Conservation (phyloP, 2,113 vertebrate genomes). For the Pristiophorus japonicus region DNA sequence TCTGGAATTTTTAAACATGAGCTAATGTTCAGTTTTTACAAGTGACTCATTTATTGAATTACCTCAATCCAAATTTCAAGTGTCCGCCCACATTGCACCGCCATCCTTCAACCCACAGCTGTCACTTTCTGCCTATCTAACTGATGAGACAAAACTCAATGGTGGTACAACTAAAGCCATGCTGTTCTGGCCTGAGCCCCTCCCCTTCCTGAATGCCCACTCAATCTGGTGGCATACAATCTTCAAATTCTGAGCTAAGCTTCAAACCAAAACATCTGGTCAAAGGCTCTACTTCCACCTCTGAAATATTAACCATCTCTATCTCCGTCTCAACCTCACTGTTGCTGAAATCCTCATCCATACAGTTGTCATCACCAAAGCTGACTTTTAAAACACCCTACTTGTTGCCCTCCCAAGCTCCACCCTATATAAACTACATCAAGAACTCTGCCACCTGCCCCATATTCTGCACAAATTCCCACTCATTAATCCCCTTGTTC, state of each 20-base stretch:
- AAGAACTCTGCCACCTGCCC: not conserved
- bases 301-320: not conserved
- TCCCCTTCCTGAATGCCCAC: not conserved
- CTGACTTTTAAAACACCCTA: not conserved
- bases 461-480: not conserved
- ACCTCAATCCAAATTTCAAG: not conserved
- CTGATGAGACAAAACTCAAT: no score
- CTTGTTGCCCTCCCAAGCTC: not conserved
- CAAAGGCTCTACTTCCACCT: not conserved
- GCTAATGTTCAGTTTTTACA: not conserved
- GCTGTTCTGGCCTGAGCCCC: no score
- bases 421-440: not conserved
- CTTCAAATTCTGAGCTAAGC: not conserved
- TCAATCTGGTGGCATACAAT: not conserved
- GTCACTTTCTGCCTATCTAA: not conserved
- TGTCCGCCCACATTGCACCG: not conserved
- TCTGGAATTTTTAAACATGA: not conserved
- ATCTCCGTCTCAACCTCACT: not conserved
- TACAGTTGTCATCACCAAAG: not conserved
- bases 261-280: not conserved
- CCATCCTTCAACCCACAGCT: not conserved
- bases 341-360: not conserved
- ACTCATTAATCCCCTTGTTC: not conserved
- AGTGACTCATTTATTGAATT: not conserved
- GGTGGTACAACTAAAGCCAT: no score